phyloP scores from a whole-genome alignment of 2,888 invertebrate genomes.

The Vandiemenella viatica region DNA sequence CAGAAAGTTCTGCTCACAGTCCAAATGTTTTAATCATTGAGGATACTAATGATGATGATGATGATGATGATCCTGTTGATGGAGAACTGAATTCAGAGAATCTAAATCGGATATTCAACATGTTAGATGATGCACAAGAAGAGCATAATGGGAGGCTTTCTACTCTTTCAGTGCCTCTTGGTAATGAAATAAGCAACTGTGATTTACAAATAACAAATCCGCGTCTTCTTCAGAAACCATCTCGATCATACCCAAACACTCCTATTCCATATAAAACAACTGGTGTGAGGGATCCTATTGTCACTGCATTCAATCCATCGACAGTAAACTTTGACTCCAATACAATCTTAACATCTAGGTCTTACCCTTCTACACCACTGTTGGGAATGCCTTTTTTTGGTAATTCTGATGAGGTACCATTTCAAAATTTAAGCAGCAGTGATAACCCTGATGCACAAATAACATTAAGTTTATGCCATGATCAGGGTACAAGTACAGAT shows the following conservation, averaged over 20 bases:
- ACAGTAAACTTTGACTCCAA: slow-evolving; percentile 24
- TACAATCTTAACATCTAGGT: slow-evolving; percentile 37
- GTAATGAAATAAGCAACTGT: slow-evolving; percentile 10
- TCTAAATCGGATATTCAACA: slow-evolving; percentile 48
- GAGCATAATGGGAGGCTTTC: background rate
- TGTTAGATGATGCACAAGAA: slow-evolving; percentile 29
- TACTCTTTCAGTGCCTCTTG: slow-evolving; percentile 20
- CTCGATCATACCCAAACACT: slow-evolving; percentile 30
- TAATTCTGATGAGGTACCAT: background rate
- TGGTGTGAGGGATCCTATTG: slow-evolving; percentile 19
- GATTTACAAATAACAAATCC: slow-evolving; percentile 12
- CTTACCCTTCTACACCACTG: slow-evolving; percentile 63
- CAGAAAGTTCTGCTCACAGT: background rate
- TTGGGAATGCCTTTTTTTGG: slow-evolving; percentile 21
- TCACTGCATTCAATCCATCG: slow-evolving; percentile 21
- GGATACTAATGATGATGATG: too few species aligned
- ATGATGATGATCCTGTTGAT: slow-evolving; percentile 4
- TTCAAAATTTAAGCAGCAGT: background rate
- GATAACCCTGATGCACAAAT: background rate
- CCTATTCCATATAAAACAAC: slow-evolving; percentile 20
- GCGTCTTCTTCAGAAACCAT: slow-evolving; percentile 20
- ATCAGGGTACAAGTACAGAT: background rate
- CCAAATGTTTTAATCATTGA: background rate
- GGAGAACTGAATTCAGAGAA: slow-evolving; percentile 35
- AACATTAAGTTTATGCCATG: slow-evolving; percentile 1